These are phyloP conservation scores for Tapirus indicus DNA, from an alignment of 2,797 vertebrate genomes.

Conservation along the genomic window DNA sequence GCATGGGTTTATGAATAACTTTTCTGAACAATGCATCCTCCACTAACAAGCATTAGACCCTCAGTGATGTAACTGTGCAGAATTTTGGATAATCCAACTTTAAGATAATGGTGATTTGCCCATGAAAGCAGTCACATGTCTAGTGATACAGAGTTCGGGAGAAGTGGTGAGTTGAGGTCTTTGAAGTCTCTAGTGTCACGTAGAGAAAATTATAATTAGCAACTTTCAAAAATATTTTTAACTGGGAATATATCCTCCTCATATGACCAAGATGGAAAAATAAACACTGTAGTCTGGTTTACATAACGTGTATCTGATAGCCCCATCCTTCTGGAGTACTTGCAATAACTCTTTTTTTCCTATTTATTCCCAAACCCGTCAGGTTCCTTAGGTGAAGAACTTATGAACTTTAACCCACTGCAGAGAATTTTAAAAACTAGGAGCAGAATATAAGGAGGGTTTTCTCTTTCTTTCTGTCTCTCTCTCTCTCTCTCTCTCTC, in stretches of 20 bases:
- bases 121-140: background rate
- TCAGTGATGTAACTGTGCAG: background rate
- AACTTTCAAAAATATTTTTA: background rate
- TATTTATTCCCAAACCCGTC: background rate
- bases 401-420: background rate
- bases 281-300: background rate
- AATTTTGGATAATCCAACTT: background rate
- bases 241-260: background rate
- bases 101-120: background rate
- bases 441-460: background rate
- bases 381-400: background rate
- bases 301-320: background rate
- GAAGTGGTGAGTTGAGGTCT: background rate
- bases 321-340: background rate
- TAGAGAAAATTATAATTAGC: background rate
- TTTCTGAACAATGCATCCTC: background rate
- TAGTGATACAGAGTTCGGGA: background rate
- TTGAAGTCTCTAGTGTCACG: background rate
- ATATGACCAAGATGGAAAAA: background rate
- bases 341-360: background rate
- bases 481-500: background rate
- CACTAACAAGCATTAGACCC: background rate
- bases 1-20: background rate
- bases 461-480: background rate
- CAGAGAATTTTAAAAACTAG: background rate